Evolutionary conservation across 1,140 invertebrate species (phyloP).

Genomic region (Temnothorax curvispinosus): DNA sequence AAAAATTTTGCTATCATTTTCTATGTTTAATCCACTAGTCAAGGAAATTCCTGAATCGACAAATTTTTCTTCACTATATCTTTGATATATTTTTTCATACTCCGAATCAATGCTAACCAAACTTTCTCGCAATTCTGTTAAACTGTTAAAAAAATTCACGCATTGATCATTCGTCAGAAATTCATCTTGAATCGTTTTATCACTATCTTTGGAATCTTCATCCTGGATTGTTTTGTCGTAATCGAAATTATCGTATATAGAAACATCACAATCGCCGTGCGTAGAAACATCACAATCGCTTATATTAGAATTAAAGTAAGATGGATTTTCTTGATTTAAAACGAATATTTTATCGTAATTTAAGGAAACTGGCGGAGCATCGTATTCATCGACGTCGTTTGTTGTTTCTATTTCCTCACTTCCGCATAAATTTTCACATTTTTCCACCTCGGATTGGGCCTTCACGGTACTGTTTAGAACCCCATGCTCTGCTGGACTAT

Average conservation of each 20-base stretch:
- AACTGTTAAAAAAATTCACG: not conserved
- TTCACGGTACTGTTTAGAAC: not conserved
- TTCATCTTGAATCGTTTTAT: slow-evolving; percentile 10
- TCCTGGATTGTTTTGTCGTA: not conserved
- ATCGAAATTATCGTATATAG: slow-evolving; percentile 33
- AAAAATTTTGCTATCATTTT: not conserved
- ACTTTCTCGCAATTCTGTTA: not conserved
- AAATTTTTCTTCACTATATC: not conserved
- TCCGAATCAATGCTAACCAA: not conserved
- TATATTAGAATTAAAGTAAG: slow-evolving; percentile 57
- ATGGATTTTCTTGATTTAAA: slow-evolving; percentile 33
- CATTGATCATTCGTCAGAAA: not conserved
- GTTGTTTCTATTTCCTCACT: not conserved
- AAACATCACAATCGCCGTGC: slow-evolving; percentile 17
- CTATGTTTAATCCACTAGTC: not conserved
- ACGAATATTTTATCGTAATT: slow-evolving; percentile 44
- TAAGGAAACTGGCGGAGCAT: not conserved
- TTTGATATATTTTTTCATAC: not conserved
- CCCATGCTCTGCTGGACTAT: not conserved
- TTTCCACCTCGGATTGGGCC: not conserved
- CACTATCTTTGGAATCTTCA: not conserved
- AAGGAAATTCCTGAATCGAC: not conserved
- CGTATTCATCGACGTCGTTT: not conserved
- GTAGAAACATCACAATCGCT: slow-evolving; percentile 32
- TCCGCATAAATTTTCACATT: not conserved